These are phyloP conservation scores for Cossypha heuglini DNA, from an alignment of 2,797 vertebrate genomes.

Conservation along the genomic window DNA sequence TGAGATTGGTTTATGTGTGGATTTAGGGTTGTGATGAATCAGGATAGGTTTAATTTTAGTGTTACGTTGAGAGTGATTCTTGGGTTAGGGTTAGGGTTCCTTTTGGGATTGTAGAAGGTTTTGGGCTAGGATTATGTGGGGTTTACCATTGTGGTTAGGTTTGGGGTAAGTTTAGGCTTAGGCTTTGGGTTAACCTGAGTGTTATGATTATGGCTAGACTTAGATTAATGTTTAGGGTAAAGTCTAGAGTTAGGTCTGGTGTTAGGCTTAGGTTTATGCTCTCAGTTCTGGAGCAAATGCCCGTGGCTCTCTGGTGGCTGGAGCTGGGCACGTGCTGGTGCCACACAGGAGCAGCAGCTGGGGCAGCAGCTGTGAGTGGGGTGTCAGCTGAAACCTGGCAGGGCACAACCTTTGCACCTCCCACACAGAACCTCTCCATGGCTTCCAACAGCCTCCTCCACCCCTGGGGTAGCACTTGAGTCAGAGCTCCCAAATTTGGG, in stretches of 20 bases:
- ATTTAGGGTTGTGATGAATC: not conserved
- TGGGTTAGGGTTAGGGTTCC: fast-evolving
- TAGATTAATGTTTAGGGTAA: not conserved
- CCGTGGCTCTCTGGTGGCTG: fast-evolving
- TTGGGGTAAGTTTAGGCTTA: not conserved
- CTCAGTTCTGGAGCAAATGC: not conserved
- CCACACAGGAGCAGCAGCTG: fast-evolving
- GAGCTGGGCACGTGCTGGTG: not conserved
- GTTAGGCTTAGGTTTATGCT: not conserved
- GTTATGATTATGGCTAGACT: not conserved
- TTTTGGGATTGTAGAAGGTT: not conserved
- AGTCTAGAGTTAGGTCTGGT: too few relatives aligned
- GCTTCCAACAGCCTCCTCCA: not conserved
- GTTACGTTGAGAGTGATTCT: not conserved
- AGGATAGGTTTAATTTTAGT: not conserved
- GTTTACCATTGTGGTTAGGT: not conserved
- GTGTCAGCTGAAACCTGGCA: fast-evolving
- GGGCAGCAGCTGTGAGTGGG: not conserved
- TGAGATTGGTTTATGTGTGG: not conserved
- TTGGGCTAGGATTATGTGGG: not conserved
- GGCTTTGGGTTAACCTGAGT: not conserved
- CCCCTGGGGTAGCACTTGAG: not conserved
- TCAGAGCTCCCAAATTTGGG: not conserved
- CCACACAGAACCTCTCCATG: fast-evolving
- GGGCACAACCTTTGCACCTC: not conserved